Conservation (phyloP, 2,888 invertebrate genomes). For the Gymnocheta viridis region DNA sequence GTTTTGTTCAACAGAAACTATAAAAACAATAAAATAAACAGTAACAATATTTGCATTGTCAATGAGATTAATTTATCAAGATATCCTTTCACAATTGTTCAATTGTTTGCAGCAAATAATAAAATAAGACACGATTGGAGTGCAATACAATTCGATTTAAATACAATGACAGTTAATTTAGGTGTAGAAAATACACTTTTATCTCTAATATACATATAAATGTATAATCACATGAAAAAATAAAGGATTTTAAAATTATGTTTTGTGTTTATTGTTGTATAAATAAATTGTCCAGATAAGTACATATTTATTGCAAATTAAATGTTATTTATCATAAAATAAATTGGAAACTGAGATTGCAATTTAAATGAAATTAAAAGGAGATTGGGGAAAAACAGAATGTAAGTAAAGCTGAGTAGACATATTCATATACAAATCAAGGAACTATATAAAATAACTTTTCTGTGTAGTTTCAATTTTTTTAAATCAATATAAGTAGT, state of each 20-base stretch:
- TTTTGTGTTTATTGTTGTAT: conserved; percentile 14
- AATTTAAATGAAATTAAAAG: background rate
- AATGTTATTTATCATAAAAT: conserved; percentile 1
- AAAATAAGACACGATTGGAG: background rate
- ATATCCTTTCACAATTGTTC: conserved; percentile 18
- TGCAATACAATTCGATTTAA: conserved; percentile 4
- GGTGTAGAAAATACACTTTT: background rate
- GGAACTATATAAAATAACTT: no score
- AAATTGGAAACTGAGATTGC: background rate
- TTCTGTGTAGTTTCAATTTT: no score
- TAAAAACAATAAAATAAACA: background rate
- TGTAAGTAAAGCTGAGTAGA: no score
- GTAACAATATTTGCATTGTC: conserved; percentile 56
- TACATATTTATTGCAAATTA: background rate
- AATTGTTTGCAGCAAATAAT: conserved; percentile 4
- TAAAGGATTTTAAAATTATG: background rate
- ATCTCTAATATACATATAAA: background rate
- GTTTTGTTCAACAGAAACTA: background rate
- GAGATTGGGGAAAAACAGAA: background rate
- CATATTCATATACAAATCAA: no score
- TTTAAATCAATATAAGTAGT: no score
- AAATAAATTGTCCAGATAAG: conserved; percentile 47
- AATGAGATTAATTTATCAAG: conserved; percentile 58
- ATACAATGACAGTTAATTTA: conserved; percentile 57
- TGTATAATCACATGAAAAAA: background rate